Percentiles rank a stretch among this genome's conserved stretches.
These are phyloP conservation scores for Pseudomyrmex concolor DNA, from an alignment of 1,140 invertebrate species.

Conservation along the genomic window DNA sequence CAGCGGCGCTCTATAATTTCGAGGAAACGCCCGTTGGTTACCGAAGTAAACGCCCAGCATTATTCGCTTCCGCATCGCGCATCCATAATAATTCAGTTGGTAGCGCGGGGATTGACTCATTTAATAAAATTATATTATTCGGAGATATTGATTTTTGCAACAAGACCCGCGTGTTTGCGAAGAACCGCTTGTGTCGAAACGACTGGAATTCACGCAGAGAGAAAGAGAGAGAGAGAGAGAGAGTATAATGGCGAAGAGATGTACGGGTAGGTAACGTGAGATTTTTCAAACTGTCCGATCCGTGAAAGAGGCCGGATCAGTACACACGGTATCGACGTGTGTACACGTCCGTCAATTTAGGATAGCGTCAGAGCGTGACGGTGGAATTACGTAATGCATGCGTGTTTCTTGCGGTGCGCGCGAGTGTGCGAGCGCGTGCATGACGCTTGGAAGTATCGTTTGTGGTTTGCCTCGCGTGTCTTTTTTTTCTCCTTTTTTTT, in stretches of 20 bases:
- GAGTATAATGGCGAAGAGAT: neutral
- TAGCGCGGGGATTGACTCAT: neutral
- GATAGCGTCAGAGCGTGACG: slow-evolving; percentile 73
- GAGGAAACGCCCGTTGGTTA: slow-evolving; percentile 15
- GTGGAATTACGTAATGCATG: slow-evolving; percentile 57
- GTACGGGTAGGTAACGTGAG: slow-evolving; percentile 25
- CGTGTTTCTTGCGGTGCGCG: slow-evolving; percentile 34
- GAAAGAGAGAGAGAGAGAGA: too few species aligned
- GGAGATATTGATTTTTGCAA: neutral
- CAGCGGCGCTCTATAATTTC: slow-evolving; percentile 35
- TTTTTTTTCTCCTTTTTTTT: slow-evolving; percentile 6
- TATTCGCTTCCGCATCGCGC: neutral
- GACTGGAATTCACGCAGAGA: neutral
- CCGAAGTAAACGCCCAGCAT: neutral
- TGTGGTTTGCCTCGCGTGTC: slow-evolving; percentile 53
- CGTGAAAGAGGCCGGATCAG: slow-evolving; percentile 48
- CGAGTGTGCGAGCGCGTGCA: slow-evolving; percentile 28
- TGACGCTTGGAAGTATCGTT: slow-evolving; percentile 30
- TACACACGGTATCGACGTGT: slow-evolving; percentile 47
- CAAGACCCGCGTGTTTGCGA: neutral
- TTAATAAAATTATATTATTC: slow-evolving; percentile 2
- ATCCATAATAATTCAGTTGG: neutral
- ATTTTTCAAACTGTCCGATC: slow-evolving; percentile 52
- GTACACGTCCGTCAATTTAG: slow-evolving; percentile 72
- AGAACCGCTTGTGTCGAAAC: neutral